Base-by-base conservation (phyloP, 2,113 vertebrate species). In the Micronycteris hirsuta region DNA sequence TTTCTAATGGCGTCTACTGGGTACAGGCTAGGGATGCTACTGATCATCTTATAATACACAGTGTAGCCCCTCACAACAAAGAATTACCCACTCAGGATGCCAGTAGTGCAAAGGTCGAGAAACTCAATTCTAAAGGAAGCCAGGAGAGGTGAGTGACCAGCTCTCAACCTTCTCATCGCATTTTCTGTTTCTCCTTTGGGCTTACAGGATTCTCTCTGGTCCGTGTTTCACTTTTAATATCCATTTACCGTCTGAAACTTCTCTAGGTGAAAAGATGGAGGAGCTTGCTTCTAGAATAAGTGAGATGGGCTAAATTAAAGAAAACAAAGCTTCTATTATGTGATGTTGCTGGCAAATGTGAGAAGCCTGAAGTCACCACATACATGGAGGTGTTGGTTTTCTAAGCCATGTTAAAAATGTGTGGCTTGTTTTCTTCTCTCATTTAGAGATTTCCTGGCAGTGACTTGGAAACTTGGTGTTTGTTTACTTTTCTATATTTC, bases 331-430 rank as follows among this genome's bases (percentile, higher is more conserved):
- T 0, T 0, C 96, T 89, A 38, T 97, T 97, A 96, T 98, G 96
- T 7, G 74, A n/a, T 38, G 41, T 31, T 10, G 38, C 45, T 63
- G 63, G 47, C 15, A 49, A 56, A 83, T 6, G 49, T 68, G 94
- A 86, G 96, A 92, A 97, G 95, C 90, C 95, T 85, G 81, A 65
- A 97, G 96, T 91, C 91, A 86, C 86, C 52, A 2, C 45, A 97
- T 15, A 33, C 80, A 9, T 43, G 84, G 97, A 97, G 95, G 97
- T 96, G 96, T 97, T 86, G 7, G 80, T 97, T 98, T 98, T 95
- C 98, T 95, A 61, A 98, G 96, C 89, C 86, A 17, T 17, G 11
- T 94, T 86, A 43, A 26, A 92, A 85, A 86, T 11, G 41, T 47
- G 80, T 31, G 47, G 52, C 73, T 88, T 24, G 2, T 74, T 94